Evolutionary conservation across 2,113 vertebrate genomes (phyloP), one percentile per base, ranked within the genome.

Genomic region (Gallinago paraguaiae): DNA sequence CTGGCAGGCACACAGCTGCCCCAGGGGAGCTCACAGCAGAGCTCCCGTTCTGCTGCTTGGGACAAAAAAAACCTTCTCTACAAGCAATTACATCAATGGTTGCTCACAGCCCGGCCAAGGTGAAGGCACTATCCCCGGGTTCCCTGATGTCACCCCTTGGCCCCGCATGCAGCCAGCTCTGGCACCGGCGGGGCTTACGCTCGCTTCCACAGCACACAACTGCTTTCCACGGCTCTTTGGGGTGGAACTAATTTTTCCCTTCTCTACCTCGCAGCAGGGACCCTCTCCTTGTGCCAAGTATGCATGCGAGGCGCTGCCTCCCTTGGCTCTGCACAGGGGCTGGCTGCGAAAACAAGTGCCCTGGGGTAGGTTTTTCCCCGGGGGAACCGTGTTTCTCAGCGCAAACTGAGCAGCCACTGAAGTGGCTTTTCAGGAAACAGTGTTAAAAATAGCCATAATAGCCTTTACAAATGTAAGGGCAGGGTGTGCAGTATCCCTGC

Each of bases 101-200:
- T 28, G 74, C 92, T 94, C 11, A 2, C 45, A 51, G 79, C 80
- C 27, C 2, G 18, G 72, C 12, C 78, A 27, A 39, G 2, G 10
- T 2, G 23, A 24, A 23, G 78, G 88, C 89, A 60, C 9, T 0
- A 3, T 85, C 90, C 87, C 53, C 9, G 3, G 1, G 31, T 64
- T 84, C 74, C 94, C 84, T 97, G 84, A 92, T 90, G 87, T 95
- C 94, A 95, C 27, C 93, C 61, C 82, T 79, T 95, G 89, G 94
- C 89, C 41, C 35, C 0, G 5, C 23, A 3, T 2, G 0, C 67
- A 30, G 59, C 83, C 87, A 67, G 71, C 13, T 28, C 94, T 94
- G 95, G 88, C 92, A 68, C 60, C 1, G 15, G 69, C 18, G 2
- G 56, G 78, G 78, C 57, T 84, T 23, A 46, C 2, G 2, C 74